Evolutionary conservation across 2,113 vertebrate genomes (phyloP).

Genomic region (Amblyornis subalaris): DNA sequence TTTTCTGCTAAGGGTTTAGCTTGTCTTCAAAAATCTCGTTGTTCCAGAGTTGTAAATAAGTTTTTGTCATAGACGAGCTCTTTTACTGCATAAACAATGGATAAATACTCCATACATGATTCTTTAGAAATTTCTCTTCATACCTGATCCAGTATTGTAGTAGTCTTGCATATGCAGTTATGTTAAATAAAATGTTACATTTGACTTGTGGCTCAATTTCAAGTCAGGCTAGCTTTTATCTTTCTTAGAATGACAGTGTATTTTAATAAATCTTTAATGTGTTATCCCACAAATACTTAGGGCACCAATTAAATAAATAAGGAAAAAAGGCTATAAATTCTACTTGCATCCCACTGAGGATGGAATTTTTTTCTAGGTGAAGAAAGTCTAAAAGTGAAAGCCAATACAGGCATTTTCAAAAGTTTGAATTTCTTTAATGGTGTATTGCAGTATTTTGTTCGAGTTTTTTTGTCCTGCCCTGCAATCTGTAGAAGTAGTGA

Average conservation of each 20-base stretch:
- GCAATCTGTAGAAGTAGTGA: not conserved
- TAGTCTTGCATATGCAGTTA: not conserved
- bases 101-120: not conserved
- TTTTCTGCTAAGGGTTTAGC: not conserved
- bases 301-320: not conserved
- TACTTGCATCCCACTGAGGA: not conserved
- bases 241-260: not conserved
- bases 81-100: not conserved
- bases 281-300: not conserved
- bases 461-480: not conserved
- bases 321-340: not conserved
- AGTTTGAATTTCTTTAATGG: not conserved
- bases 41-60: not conserved
- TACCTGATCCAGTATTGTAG: not conserved
- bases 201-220: not conserved
- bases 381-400: not conserved
- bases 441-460: accelerated
- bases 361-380: not conserved
- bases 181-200: not conserved
- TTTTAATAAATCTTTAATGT: not conserved
- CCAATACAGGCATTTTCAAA: not conserved
- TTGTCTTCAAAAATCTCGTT: not conserved
- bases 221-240: not conserved
- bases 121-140: not conserved
- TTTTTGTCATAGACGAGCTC: not conserved